Percentiles rank a stretch among this genome's conserved stretches.
phyloP scores from a whole-genome alignment of 2,113 vertebrate species.

The Boleophthalmus pectinirostris region DNA sequence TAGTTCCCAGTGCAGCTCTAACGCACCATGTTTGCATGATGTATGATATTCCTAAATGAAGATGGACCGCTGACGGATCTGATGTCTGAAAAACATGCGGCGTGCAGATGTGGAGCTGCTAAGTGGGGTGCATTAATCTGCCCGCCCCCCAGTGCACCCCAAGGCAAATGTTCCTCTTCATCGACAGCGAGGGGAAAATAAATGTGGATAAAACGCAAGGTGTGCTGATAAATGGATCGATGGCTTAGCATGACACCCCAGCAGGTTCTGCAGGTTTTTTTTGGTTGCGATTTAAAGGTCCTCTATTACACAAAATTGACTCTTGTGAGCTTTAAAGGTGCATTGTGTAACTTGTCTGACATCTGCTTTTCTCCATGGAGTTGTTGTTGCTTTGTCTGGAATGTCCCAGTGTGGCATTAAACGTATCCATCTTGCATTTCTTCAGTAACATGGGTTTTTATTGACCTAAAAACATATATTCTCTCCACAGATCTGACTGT shows the following conservation, averaged over 20 bases:
- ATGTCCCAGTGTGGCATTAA: too few species aligned
- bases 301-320: too few species aligned
- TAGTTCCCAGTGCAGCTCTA: constrained; percentile 32
- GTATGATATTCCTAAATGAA: constrained; percentile 43
- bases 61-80: constrained; percentile 60
- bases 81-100: constrained; percentile 46
- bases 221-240: constrained; percentile 47
- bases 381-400: too few species aligned
- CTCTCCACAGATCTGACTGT: too few species aligned
- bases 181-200: constrained; percentile 50
- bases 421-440: too few species aligned
- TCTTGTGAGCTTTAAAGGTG: too few species aligned
- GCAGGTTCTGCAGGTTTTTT: background rate
- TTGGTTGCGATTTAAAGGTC: background rate
- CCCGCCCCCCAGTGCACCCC: constrained; percentile 40
- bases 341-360: too few species aligned
- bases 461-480: too few species aligned
- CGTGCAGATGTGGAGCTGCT: constrained; percentile 43
- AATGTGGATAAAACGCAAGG: constrained; percentile 39
- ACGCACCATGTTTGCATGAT: constrained; percentile 46
- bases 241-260: constrained; percentile 6
- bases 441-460: too few species aligned
- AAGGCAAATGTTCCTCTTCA: constrained; percentile 63
- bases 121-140: constrained; percentile 66
- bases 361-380: too few species aligned